These are phyloP conservation scores for Globicephala melas DNA, from an alignment of 2,113 vertebrate genomes.

Conservation along the genomic window DNA sequence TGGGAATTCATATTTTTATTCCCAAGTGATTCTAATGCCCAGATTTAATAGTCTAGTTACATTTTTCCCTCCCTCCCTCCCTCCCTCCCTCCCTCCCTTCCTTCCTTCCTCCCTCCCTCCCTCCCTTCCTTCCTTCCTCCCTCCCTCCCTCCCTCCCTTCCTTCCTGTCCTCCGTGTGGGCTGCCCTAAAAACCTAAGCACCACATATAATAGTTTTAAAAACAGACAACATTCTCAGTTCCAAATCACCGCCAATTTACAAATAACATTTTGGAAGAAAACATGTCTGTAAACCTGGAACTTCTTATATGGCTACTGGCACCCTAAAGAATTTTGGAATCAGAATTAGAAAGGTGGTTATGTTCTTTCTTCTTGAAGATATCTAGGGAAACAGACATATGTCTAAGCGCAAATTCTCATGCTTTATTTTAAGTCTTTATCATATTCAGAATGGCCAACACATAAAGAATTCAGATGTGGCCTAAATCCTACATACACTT, in stretches of 20 bases:
- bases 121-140: neutral
- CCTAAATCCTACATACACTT: neutral
- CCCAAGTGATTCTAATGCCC: neutral
- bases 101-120: rapidly evolving
- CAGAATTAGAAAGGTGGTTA: neutral
- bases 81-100: too few relatives aligned
- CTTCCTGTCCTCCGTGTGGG: neutral
- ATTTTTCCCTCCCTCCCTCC: neutral
- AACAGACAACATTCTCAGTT: neutral
- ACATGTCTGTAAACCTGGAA: neutral
- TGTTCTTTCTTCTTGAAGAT: neutral
- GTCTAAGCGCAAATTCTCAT: neutral
- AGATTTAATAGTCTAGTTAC: conserved; percentile 5
- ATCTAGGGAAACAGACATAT: neutral
- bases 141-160: neutral
- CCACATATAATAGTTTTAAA: neutral
- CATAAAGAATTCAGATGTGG: neutral
- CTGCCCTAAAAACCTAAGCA: neutral
- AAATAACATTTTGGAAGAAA: neutral
- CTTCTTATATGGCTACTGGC: neutral
- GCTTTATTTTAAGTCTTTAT: conserved; percentile 17
- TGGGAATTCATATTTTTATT: neutral
- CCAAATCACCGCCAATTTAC: neutral
- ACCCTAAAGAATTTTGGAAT: neutral
- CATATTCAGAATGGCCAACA: neutral